Evolutionary conservation across 2,113 vertebrate genomes (phyloP).

Genomic region (Periophthalmodon schlosseri): DNA sequence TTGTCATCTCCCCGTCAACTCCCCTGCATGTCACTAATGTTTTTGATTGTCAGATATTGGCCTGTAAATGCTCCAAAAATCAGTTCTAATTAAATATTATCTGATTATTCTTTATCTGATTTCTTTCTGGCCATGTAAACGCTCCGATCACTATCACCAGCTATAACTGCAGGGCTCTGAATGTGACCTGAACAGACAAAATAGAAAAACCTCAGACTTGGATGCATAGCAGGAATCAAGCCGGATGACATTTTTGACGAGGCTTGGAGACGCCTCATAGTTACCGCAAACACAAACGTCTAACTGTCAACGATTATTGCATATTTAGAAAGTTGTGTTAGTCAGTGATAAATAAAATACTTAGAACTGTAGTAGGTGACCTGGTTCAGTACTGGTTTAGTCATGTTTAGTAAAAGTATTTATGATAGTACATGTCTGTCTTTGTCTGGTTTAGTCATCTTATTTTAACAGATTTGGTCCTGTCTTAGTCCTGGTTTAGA

Average conservation of each 20-base stretch:
- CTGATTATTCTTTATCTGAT: too few species aligned
- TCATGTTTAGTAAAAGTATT: too few species aligned
- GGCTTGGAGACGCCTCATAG: slow-evolving; percentile 45
- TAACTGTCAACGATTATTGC: slow-evolving; percentile 23
- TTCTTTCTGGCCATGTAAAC: too few species aligned
- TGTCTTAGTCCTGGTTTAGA: too few species aligned
- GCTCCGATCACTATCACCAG: neutral
- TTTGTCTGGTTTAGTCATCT: neutral
- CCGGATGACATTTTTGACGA: slow-evolving; percentile 67
- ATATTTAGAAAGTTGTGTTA: neutral
- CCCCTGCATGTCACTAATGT: too few species aligned
- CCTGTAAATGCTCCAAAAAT: too few species aligned
- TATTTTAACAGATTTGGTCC: neutral
- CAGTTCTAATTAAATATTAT: too few species aligned
- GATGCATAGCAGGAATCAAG: slow-evolving; percentile 58
- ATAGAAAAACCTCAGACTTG: slow-evolving; percentile 21
- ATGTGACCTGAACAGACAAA: slow-evolving; percentile 28
- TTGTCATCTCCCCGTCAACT: too few species aligned
- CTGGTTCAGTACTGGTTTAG: neutral
- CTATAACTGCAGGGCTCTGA: slow-evolving; percentile 23
- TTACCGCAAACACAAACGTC: slow-evolving; percentile 11
- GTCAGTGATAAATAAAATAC: neutral
- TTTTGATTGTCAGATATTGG: too few species aligned
- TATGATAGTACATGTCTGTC: too few species aligned
- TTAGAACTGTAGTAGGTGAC: neutral